Percentiles rank a stretch among this genome's conserved stretches.
These are phyloP conservation scores for Trachythela sp. DNA, from an alignment of 64 coral and sea anemone species.

Conservation along the genomic window DNA sequence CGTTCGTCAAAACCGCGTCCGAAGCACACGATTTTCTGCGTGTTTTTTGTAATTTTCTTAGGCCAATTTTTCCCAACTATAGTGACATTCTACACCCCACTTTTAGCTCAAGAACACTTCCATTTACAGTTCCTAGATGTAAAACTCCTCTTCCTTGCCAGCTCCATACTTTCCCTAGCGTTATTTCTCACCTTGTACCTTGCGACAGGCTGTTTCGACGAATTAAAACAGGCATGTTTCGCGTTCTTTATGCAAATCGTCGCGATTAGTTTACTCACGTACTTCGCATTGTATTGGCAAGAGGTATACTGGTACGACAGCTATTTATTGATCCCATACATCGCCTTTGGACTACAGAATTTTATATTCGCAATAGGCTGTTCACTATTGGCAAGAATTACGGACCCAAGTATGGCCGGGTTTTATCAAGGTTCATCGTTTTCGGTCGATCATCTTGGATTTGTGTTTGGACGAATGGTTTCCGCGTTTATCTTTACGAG, in stretches of 20 bases:
- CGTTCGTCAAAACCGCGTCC: background rate
- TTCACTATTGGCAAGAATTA: background rate
- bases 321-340: background rate
- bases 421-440: constrained; percentile 5
- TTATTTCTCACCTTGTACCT: background rate
- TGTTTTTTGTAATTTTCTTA: background rate
- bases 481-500: background rate
- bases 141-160: background rate
- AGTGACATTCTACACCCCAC: background rate
- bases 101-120: background rate
- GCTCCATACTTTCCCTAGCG: background rate
- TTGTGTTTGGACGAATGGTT: background rate
- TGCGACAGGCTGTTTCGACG: background rate
- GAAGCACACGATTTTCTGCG: background rate
- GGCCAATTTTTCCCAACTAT: background rate
- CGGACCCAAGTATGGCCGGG: background rate
- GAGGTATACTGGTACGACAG: background rate
- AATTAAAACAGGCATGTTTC: background rate
- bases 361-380: background rate
- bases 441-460: background rate
- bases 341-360: background rate
- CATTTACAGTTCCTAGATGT: background rate
- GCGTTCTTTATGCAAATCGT: background rate
- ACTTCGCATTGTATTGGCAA: background rate
- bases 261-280: background rate